Evolutionary conservation across 2,888 invertebrate genomes (phyloP).

Genomic region (Phalangium opilio): DNA sequence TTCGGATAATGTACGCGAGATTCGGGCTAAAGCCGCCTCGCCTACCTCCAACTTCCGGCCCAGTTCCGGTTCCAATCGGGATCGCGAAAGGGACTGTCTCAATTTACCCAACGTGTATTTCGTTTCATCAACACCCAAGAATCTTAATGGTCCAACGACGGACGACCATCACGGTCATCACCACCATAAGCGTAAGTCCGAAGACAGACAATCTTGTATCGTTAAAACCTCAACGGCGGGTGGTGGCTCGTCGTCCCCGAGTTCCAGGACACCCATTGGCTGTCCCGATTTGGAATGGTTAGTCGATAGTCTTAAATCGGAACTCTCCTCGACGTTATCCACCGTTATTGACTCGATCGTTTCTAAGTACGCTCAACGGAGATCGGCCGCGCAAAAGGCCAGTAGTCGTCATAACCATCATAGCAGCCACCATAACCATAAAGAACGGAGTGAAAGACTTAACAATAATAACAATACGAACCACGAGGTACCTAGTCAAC

Average conservation of each 20-base stretch:
- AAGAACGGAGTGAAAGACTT: too few species aligned
- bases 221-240: conserved; percentile 1
- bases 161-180: too few species aligned
- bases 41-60: conserved; percentile 33
- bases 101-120: conserved; percentile 40
- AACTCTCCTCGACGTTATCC: conserved; percentile 67
- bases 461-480: too few species aligned
- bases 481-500: too few species aligned
- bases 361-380: conserved; percentile 51
- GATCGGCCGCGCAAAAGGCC: conserved; percentile 1
- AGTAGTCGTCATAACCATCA: conserved; percentile 1
- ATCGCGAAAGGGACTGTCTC: conserved; percentile 58
- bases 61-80: conserved; percentile 65
- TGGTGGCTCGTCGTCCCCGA: not conserved
- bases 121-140: conserved; percentile 2
- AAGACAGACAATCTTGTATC: conserved; percentile 1
- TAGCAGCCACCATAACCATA: conserved; percentile 1
- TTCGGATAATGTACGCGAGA: conserved; percentile 16
- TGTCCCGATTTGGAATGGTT: conserved; percentile 69
- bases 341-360: conserved; percentile 76
- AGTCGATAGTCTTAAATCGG: conserved; percentile 77
- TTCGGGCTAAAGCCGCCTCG: not conserved
- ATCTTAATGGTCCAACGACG: too few species aligned
- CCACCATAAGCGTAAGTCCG: not conserved
- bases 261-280: conserved; percentile 27